Conservation (phyloP, 2,113 vertebrate species). For the Pelusios castaneus region DNA sequence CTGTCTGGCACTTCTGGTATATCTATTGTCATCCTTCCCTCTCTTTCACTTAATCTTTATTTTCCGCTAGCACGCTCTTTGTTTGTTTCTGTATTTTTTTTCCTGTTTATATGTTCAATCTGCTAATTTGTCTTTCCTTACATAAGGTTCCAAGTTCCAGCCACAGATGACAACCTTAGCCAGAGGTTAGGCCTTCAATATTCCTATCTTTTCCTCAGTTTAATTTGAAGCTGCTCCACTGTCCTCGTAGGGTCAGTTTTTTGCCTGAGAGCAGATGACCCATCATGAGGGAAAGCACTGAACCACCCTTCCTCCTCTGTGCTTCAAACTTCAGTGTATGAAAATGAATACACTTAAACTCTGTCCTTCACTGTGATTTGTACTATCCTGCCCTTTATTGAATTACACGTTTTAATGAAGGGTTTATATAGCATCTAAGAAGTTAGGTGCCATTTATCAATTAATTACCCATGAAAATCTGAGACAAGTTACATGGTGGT, state of each 20-base stretch:
- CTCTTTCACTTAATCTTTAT: constrained; percentile 63
- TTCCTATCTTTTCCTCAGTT: constrained; percentile 13
- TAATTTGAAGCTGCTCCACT: constrained; percentile 25
- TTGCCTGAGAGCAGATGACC: not conserved
- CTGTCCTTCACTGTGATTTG: constrained; percentile 67
- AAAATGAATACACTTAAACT: constrained; percentile 24
- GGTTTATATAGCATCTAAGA: constrained; percentile 71
- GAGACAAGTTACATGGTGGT: constrained; percentile 66
- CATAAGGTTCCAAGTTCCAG: not conserved
- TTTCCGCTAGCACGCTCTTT: constrained; percentile 36
- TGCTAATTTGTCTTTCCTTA: constrained; percentile 53
- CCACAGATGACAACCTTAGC: constrained; percentile 3
- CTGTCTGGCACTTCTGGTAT: constrained; percentile 5
- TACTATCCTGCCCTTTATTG: constrained; percentile 65
- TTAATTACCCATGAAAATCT: constrained; percentile 84
- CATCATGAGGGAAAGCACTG: constrained; percentile 13
- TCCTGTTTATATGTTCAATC: not conserved
- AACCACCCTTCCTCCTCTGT: not conserved
- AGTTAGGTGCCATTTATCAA: constrained; percentile 75
- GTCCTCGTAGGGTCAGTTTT: not conserved
- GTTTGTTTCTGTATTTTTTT: not conserved
- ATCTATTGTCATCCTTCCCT: constrained; percentile 47
- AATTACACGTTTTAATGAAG: constrained; percentile 79
- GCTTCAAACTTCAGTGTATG: not conserved
- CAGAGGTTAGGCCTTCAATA: not conserved